Evolutionary conservation across 2,888 invertebrate genomes (phyloP).

Genomic region (Strigamia crassipes): DNA sequence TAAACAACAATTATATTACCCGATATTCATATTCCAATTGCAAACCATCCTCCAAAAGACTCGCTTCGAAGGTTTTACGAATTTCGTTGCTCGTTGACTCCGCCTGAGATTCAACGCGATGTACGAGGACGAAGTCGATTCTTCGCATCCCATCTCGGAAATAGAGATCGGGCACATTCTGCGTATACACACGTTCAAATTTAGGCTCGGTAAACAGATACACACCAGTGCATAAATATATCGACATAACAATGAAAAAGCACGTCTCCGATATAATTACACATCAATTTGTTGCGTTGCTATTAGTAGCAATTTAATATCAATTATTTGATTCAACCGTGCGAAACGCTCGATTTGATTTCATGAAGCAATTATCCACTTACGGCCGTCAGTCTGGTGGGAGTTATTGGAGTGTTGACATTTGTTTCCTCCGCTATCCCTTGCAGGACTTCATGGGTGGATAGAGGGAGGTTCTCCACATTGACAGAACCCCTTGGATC

Average conservation of each 20-base stretch:
- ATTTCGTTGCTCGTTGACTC: slow-evolving; percentile 3
- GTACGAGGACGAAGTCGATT: slow-evolving; percentile 49
- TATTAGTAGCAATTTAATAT: neutral
- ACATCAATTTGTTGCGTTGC: neutral
- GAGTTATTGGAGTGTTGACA: neutral
- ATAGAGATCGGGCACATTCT: slow-evolving; percentile 47
- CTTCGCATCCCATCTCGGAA: slow-evolving; percentile 48
- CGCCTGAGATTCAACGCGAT: slow-evolving; percentile 2
- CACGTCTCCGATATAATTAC: neutral
- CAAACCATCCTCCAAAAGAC: slow-evolving; percentile 48
- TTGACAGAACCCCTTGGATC: slow-evolving; percentile 45
- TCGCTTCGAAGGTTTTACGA: slow-evolving; percentile 48
- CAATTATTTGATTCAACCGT: neutral
- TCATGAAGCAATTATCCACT: neutral
- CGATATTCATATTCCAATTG: slow-evolving; percentile 48
- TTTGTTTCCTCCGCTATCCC: slow-evolving; percentile 43
- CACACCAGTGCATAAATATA: no score
- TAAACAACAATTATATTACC: neutral
- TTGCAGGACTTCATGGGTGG: slow-evolving; percentile 45
- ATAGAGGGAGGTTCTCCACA: slow-evolving; percentile 43
- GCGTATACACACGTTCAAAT: neutral
- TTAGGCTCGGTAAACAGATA: no score
- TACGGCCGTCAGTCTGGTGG: neutral
- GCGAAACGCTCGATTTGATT: neutral
- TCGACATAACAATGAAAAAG: neutral